Base-by-base conservation (phyloP, 2,888 invertebrate species). In the Holacanthella duospinosa region DNA sequence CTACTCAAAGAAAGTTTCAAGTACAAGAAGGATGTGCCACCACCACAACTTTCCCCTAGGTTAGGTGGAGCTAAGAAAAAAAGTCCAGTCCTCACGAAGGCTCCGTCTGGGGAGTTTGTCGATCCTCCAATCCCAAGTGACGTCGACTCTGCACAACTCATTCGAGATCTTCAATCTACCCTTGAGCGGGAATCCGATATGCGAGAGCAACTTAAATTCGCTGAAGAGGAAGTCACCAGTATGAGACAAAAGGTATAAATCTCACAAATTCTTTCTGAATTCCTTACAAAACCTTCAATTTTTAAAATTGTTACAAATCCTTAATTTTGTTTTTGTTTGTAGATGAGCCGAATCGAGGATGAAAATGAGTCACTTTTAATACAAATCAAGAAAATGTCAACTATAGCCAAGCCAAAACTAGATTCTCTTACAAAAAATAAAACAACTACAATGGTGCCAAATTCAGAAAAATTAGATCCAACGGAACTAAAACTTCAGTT, bases 311-410 rank as follows among this genome's bases (percentile, higher is more conserved):
- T n/a, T 48, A 21, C 19, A n/a, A 48, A 48, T n/a, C 61, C 53
- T 64, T 69, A 57, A 56, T 43, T 72, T 67, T 72, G 69, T 74
- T 70, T 74, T 75, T 74, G 73, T 73, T 82, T 85, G 78, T 85
- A 89, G 88, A 85, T 92, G 76, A 85, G 88, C 77, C 86, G 93
- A 76, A 85, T 94, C 78, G 95, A 96, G 81, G 93, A 93, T 79
- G 95, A 96, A 83, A 95, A 95, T 83, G 95, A 96, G 80, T 90
- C 90, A 74, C 83, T 94, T 80, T 86, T 90, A 80, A 84, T 90
- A 82, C 94, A 94, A 84, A 85, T 95, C 81, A 90, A 93, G 84
- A 93, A 93, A 86, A 88, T 94, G 87, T 90, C 92, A 81, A 85
- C 86, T 79, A 86, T 87, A 80, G 85, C 87, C 81, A 84, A 85